Conservation (phyloP, 2,113 vertebrate genomes). For the Pao palembangensis region DNA sequence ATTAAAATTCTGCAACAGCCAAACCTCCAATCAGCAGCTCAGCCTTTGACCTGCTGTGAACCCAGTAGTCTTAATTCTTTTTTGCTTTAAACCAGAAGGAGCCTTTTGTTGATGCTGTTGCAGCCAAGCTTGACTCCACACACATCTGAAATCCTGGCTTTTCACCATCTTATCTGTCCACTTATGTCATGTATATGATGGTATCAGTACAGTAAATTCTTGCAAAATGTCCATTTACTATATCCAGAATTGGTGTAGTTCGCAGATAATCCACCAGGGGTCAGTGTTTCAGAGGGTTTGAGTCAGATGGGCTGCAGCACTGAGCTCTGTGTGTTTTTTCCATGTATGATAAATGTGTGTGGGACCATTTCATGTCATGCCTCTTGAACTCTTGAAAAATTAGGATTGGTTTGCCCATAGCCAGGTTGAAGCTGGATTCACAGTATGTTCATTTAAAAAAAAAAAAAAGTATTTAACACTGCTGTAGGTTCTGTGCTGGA, state of each 20-base stretch:
- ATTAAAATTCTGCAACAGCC: no score
- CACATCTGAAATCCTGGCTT: no score
- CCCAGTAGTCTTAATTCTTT: slow-evolving; percentile 56
- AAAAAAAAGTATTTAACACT: not conserved
- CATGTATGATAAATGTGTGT: slow-evolving; percentile 15
- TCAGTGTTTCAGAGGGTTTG: not conserved
- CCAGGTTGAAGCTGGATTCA: not conserved
- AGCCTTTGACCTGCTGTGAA: slow-evolving; percentile 51
- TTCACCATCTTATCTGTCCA: no score
- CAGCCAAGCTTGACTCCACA: slow-evolving; percentile 23
- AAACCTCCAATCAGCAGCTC: slow-evolving; percentile 20
- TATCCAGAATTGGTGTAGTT: not conserved
- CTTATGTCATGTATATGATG: not conserved
- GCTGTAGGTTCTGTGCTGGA: not conserved
- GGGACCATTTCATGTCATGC: slow-evolving; percentile 51
- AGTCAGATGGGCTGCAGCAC: slow-evolving; percentile 12
- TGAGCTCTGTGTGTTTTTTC: slow-evolving; percentile 28
- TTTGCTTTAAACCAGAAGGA: slow-evolving; percentile 63
- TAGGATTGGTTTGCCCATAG: slow-evolving; percentile 28
- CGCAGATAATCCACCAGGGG: not conserved
- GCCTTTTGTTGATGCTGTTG: slow-evolving; percentile 43
- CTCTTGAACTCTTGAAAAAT: slow-evolving; percentile 33
- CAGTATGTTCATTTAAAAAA: not conserved
- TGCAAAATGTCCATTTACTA: not conserved
- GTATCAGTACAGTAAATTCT: not conserved